Evolutionary conservation across 2,797 vertebrate genomes (phyloP), one percentile per base, ranked within the genome.

Genomic region (Tinamus major): DNA sequence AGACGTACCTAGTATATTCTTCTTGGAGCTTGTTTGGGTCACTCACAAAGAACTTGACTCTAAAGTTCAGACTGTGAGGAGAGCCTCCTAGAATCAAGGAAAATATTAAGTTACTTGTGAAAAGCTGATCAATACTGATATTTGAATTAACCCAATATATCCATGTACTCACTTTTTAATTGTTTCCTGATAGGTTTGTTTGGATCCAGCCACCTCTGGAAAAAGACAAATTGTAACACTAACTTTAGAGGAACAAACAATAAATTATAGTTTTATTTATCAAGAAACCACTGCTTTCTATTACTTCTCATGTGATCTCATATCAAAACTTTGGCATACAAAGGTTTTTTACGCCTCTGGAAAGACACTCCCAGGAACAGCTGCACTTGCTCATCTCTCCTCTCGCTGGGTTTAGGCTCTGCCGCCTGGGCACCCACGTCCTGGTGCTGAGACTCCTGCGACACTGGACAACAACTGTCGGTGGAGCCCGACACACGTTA

Each of bases 111-210:
- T 94, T 84, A 96, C 82, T 90, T 92, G 94, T 49, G 33, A 93
- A 91, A 87, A 85, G 41, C n/a, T 89, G 87, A 59, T 71, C 72
- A 93, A 68, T 81, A 91, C 79, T 33, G 44, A 80, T 29, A 89
- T 21, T 95, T 84, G 44, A 96, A 95, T 71, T 96, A 69, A 94
- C 12, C 2, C 97, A 97, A 89, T 96, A 96, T 90, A 97, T 87
- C 87, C 82, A 89, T 97, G 95, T 97, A 98, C 99, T 98, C 97
- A 99, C 99, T 98, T 98, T 99, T 99, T 97, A 99, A 98, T 97
- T 99, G 99, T 97, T 99, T 99, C 98, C 99, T 99, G 98, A 99
- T 98, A 92, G 98, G 99, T 98, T 99, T 99, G 98, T 98, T 99
- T 97, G 99, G 98, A 98, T 99, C 99, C 97, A 99, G 97, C 99